Conservation (phyloP, 2,797 vertebrate genomes). For the Dryobates pubescens region DNA sequence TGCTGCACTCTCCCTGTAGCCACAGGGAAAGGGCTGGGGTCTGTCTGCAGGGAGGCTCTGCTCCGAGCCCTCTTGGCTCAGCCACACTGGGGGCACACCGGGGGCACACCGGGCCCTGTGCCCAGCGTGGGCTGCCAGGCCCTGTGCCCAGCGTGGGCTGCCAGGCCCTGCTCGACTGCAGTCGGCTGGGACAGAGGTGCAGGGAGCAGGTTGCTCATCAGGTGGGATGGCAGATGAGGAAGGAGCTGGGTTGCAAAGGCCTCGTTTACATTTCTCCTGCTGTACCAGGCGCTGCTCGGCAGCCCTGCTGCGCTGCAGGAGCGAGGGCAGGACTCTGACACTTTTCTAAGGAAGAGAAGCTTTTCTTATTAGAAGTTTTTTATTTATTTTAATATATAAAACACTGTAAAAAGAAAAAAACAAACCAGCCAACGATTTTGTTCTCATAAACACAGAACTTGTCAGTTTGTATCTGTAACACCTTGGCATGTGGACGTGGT, state of each 20-base stretch:
- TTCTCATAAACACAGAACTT: slow-evolving; percentile 76
- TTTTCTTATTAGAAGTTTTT: slow-evolving; percentile 85
- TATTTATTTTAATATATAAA: slow-evolving; percentile 94
- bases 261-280: slow-evolving; percentile 69
- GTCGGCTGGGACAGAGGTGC: neutral
- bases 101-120: neutral
- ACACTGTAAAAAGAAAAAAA: slow-evolving; percentile 79
- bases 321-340: slow-evolving; percentile 75
- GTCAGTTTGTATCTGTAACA: slow-evolving; percentile 71
- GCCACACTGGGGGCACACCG: neutral
- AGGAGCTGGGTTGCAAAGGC: slow-evolving; percentile 32
- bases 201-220: neutral
- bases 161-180: neutral
- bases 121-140: accelerated
- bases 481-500: slow-evolving; percentile 68
- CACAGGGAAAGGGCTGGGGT: neutral
- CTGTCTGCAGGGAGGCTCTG: neutral
- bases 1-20: neutral
- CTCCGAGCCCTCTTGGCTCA: accelerated
- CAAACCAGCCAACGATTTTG: slow-evolving; percentile 71
- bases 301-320: slow-evolving; percentile 53
- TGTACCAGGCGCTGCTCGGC: slow-evolving; percentile 51
- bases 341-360: slow-evolving; percentile 88
- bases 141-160: neutral
- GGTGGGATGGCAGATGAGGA: neutral